Conservation (phyloP, 2,797 vertebrate species). For the Pseudochromis fuscus region DNA sequence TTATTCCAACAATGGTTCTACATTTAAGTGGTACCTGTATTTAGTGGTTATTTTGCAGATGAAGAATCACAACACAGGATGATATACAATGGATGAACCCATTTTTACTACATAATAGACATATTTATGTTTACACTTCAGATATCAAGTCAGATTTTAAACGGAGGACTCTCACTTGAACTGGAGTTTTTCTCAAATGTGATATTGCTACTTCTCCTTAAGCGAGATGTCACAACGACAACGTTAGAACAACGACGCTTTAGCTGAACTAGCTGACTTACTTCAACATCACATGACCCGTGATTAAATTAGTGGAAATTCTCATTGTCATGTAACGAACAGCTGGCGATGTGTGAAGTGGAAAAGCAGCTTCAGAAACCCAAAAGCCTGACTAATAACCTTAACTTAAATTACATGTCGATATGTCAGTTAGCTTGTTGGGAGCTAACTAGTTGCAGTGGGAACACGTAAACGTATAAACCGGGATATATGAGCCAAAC, state of each 20-base stretch:
- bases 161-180: background rate
- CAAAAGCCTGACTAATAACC: background rate
- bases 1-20: background rate
- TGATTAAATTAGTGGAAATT: background rate
- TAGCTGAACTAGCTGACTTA: background rate
- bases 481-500: too few species aligned
- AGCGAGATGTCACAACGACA: background rate
- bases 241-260: background rate
- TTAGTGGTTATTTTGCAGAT: background rate
- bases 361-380: background rate
- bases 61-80: too few species aligned
- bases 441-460: conserved; percentile 41
- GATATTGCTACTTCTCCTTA: background rate
- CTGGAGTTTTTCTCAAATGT: background rate
- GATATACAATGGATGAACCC: too few species aligned
- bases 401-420: conserved; percentile 23
- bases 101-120: too few species aligned
- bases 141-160: background rate
- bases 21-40: background rate
- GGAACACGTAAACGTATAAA: conserved; percentile 17
- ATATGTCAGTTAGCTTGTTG: conserved; percentile 54
- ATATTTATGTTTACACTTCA: too few species aligned
- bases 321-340: background rate
- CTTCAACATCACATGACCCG: background rate
- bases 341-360: background rate